Evolutionary conservation across 2,888 invertebrate species (phyloP).

Genomic region (Rotaria macrura): DNA sequence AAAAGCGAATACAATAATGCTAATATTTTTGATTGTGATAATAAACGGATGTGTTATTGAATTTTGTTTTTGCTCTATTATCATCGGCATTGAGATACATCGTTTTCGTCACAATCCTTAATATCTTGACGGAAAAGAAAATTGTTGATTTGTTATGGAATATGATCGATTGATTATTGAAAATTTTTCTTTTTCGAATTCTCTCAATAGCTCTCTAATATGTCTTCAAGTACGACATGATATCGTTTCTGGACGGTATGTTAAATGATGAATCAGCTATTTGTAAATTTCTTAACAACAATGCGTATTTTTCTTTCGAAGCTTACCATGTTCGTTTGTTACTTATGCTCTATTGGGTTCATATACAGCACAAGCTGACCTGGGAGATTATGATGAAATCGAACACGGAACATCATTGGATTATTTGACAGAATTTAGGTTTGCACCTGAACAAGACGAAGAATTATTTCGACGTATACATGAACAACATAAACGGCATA

Average conservation of each 20-base stretch:
- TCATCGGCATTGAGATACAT: too few species aligned
- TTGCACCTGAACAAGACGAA: conserved; percentile 79
- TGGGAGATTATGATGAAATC: conserved; percentile 74
- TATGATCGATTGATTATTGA: too few species aligned
- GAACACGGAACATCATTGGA: conserved; percentile 39
- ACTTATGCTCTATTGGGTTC: conserved; percentile 63
- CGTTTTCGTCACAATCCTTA: too few species aligned
- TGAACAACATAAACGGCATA: conserved; percentile 62
- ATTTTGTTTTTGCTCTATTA: too few species aligned
- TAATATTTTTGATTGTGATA: too few species aligned
- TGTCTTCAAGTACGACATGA: conserved; percentile 79
- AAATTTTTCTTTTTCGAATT: not conserved
- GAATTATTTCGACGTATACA: conserved; percentile 86
- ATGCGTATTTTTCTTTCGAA: not conserved
- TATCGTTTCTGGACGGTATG: conserved; percentile 53
- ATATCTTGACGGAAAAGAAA: too few species aligned
- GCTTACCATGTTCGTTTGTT: conserved; percentile 43
- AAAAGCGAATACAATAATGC: too few species aligned
- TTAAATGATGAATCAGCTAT: not conserved
- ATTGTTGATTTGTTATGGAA: too few species aligned
- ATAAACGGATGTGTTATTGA: too few species aligned
- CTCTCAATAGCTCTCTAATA: conserved; percentile 63
- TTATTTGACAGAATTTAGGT: conserved; percentile 78
- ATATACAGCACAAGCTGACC: conserved; percentile 81
- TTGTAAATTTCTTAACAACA: too few species aligned